Percentiles rank a stretch among this genome's conserved stretches.
Evolutionary conservation across 2,113 vertebrate species (phyloP).

Genomic region (cattle (Bos taurus)): ARS-UCD2.0 NC_037346.1:11207501-11208000

Average conservation of each 20-base stretch:
- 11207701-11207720: background rate
- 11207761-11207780: background rate
- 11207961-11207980: slow-evolving; percentile 92
- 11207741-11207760: background rate
- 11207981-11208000: slow-evolving; percentile 12
- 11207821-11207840: slow-evolving; percentile 94
- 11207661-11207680: background rate
- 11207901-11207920: slow-evolving; percentile 90
- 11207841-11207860: slow-evolving; percentile 97
- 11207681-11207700: background rate
- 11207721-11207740: background rate
- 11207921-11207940: slow-evolving; percentile 91
- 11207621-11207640: background rate
- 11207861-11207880: slow-evolving; percentile 98
- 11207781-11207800: background rate
- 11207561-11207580: background rate
- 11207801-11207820: slow-evolving; percentile 90
- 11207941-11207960: slow-evolving; percentile 92
- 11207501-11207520: background rate
- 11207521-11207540: background rate
- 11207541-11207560: background rate
- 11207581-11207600: background rate
- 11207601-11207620: background rate
- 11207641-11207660: background rate
- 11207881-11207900: slow-evolving; percentile 97